A percentile compares a stretch with the other conserved stretches of the same genome.
These are phyloP conservation scores for Fundulus diaphanus DNA, from an alignment of 2,797 vertebrate genomes.

Conservation along the genomic window DNA sequence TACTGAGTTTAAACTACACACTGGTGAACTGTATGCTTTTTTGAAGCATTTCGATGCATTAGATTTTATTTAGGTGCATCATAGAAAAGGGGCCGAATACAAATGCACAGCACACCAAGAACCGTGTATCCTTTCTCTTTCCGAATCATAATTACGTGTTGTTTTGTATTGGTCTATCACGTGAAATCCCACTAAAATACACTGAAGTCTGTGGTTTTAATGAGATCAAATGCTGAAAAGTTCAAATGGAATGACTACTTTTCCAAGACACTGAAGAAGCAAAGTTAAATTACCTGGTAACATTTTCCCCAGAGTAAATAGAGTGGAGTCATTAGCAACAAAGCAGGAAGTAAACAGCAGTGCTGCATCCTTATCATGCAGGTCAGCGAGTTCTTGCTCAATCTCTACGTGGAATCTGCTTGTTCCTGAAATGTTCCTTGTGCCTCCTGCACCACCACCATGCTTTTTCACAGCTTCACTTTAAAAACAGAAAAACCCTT, in stretches of 20 bases:
- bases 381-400: conserved; percentile 92
- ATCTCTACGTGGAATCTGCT: conserved; percentile 96
- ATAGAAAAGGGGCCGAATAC: not conserved
- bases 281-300: conserved; percentile 83
- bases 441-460: conserved; percentile 95
- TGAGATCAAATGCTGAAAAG: not conserved
- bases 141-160: too few species aligned
- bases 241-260: not conserved
- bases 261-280: not conserved
- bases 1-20: not conserved
- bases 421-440: conserved; percentile 96
- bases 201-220: not conserved
- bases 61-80: not conserved
- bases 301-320: conserved; percentile 96
- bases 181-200: too few species aligned
- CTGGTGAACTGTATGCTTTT: not conserved
- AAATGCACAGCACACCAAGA: not conserved
- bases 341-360: conserved; percentile 96
- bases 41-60: not conserved
- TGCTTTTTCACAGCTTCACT: conserved; percentile 94
- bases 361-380: conserved; percentile 94
- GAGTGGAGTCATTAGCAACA: conserved; percentile 96
- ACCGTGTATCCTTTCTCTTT: too few species aligned
- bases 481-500: conserved; percentile 10
- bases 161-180: too few species aligned